Conservation (phyloP, 2,797 vertebrate species). For the Euphonia xanthogaster region DNA sequence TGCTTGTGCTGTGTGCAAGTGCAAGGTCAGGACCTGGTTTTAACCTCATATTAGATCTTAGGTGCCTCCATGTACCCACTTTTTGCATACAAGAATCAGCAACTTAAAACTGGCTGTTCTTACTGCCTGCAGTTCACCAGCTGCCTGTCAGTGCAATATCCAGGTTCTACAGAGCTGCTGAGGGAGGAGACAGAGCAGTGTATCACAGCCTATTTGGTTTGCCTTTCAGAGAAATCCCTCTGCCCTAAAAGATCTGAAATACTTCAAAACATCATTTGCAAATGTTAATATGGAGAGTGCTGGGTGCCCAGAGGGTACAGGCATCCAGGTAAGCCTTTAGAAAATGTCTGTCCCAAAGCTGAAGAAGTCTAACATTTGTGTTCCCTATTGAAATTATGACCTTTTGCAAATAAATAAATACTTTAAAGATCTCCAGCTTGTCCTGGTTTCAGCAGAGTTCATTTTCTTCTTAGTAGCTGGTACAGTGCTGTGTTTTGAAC, state of each 20-base stretch:
- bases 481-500: not conserved
- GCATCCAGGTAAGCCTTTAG: not conserved
- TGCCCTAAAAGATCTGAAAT: not conserved
- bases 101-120: not conserved
- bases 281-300: not conserved
- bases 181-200: not conserved
- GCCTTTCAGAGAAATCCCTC: not conserved
- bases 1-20: not conserved
- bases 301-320: not conserved
- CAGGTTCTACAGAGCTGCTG: not conserved
- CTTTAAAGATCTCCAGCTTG: not conserved
- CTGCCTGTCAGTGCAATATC: not conserved
- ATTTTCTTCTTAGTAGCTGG: not conserved
- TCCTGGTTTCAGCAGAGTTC: not conserved
- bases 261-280: not conserved
- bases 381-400: not conserved
- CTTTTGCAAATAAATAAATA: not conserved
- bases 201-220: not conserved
- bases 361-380: not conserved
- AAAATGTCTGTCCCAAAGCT: not conserved
- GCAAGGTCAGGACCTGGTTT: not conserved
- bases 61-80: not conserved
- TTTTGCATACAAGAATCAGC: not conserved
- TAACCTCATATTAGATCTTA: not conserved
- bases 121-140: not conserved